Conservation (phyloP, 2,113 vertebrate species). For the Antechinus flavipes region DNA sequence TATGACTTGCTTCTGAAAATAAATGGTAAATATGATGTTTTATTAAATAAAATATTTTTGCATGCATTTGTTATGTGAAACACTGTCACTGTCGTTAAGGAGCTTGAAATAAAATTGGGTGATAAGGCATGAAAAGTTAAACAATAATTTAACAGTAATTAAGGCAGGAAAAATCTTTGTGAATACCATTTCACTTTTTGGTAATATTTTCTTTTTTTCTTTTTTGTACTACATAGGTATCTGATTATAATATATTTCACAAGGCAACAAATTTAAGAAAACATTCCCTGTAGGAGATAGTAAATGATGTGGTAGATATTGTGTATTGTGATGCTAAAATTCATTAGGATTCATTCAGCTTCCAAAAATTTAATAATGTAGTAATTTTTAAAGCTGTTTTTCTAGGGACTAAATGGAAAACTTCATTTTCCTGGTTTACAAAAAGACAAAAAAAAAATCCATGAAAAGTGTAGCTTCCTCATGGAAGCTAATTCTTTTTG, state of each 20-base stretch:
- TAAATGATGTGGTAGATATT: not conserved
- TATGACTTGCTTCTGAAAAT: not conserved
- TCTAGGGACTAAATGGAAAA: not conserved
- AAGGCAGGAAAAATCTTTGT: not conserved
- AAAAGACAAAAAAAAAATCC: not conserved
- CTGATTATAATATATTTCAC: constrained; percentile 13
- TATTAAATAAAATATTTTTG: not conserved
- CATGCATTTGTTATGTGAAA: not conserved
- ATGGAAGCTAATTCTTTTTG: constrained; percentile 4
- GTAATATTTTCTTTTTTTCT: not conserved
- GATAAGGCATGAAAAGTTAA: constrained; percentile 8
- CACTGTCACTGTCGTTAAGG: not conserved
- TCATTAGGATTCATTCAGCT: not conserved
- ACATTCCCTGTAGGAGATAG: not conserved
- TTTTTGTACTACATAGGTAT: not conserved
- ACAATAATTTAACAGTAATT: not conserved
- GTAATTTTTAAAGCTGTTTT: not conserved
- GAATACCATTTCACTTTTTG: not conserved
- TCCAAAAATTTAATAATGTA: not conserved
- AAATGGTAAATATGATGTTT: not conserved
- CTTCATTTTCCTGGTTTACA: not conserved
- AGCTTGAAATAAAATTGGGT: constrained; percentile 21
- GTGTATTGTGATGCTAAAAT: not conserved
- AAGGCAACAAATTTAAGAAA: constrained; percentile 5
- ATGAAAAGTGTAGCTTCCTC: not conserved